Evolutionary conservation across 1,140 invertebrate genomes (phyloP).

Genomic region (Aphelinus atriplicis): DNA sequence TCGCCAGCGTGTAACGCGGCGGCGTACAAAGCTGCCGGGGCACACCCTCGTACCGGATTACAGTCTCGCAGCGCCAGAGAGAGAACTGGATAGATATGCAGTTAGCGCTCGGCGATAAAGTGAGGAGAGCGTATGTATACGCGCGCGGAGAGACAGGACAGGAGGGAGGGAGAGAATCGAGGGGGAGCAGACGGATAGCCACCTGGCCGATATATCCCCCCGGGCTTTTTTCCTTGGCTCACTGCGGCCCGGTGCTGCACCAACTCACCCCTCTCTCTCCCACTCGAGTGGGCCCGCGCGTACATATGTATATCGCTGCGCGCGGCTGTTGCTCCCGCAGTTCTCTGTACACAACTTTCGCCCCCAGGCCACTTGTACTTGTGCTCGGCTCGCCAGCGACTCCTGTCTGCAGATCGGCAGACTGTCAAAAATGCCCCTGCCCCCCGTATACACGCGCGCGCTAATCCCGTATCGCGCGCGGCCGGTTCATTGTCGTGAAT

Average conservation of each 20-base stretch:
- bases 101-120: slow-evolving; percentile 15
- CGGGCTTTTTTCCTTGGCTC: neutral
- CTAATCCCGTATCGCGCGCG: no score
- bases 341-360: neutral
- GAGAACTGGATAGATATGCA: no score
- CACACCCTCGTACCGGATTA: no score
- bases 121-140: neutral
- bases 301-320: no score
- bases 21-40: no score
- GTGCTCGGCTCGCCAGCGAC: slow-evolving; percentile 3
- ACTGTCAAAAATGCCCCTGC: no score
- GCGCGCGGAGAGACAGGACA: neutral
- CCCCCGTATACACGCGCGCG: no score
- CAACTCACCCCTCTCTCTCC: slow-evolving; percentile 7
- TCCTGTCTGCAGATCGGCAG: neutral
- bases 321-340: no score
- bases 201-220: slow-evolving; percentile 47
- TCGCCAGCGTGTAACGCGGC: no score
- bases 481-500: no score
- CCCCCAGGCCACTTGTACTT: slow-evolving; percentile 4
- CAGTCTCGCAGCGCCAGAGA: no score
- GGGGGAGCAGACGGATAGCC: slow-evolving; percentile 48
- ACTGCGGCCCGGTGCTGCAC: neutral
- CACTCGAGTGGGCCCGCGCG: neutral
- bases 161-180: slow-evolving; percentile 15